Conservation (phyloP, 2,113 vertebrate species). For the Nothocercus nigrocapillus region DNA sequence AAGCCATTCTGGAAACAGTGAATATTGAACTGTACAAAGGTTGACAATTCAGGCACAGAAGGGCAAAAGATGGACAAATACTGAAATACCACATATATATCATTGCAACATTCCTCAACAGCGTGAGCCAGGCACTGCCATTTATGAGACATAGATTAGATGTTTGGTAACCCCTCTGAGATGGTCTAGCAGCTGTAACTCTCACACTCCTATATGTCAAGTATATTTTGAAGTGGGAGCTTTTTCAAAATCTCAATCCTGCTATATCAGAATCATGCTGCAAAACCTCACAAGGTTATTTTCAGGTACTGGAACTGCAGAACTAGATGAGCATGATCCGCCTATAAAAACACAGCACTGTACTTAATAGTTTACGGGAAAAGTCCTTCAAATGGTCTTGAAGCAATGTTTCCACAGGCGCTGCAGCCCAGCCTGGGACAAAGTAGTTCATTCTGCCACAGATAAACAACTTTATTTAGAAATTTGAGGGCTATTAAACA, state of each 20-base stretch:
- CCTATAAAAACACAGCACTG: not conserved
- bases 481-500: conserved; percentile 72
- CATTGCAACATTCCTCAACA: not conserved
- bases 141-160: not conserved
- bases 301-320: not conserved
- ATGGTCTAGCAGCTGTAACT: not conserved
- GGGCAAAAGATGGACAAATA: not conserved
- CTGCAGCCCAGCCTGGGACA: conserved; percentile 29
- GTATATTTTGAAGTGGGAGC: not conserved
- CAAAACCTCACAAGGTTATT: not conserved
- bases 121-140: not conserved
- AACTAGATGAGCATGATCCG: not conserved
- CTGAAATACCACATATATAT: not conserved
- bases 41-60: not conserved
- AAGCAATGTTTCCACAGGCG: not conserved
- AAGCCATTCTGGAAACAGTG: not conserved
- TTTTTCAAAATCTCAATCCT: not conserved
- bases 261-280: not conserved
- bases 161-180: not conserved
- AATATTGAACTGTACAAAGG: not conserved
- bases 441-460: conserved; percentile 59
- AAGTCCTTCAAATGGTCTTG: conserved; percentile 70
- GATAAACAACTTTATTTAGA: conserved; percentile 72
- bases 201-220: not conserved
- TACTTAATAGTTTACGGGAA: not conserved